Conservation (phyloP, 2,797 vertebrate species). For the Rallus crepitans region DNA sequence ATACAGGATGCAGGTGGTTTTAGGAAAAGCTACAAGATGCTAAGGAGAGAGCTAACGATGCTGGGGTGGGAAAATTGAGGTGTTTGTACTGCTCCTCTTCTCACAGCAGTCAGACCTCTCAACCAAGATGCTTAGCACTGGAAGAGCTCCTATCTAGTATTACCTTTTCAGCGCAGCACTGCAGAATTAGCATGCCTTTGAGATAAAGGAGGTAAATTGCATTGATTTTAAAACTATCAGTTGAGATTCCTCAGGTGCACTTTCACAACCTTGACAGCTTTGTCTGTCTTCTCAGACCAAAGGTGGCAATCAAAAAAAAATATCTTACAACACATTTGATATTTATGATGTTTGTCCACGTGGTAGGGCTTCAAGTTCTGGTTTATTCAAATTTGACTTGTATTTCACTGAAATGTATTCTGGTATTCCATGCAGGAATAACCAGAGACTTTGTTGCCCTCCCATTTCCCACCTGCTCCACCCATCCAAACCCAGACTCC, state of each 20-base stretch:
- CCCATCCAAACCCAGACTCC: neutral
- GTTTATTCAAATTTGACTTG: neutral
- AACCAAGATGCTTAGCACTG: neutral
- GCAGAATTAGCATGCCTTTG: neutral
- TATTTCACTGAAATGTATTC: neutral
- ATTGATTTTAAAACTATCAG: neutral
- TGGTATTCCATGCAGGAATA: neutral
- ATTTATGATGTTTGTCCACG: neutral
- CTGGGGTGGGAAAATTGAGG: neutral
- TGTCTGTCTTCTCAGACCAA: neutral
- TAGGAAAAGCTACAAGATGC: neutral
- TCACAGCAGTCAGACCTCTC: neutral
- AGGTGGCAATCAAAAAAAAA: neutral
- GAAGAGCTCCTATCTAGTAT: neutral
- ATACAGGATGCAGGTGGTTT: fast-evolving
- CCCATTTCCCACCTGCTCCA: neutral
- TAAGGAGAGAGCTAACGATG: neutral
- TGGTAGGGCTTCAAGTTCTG: neutral
- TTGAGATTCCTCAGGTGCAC: neutral
- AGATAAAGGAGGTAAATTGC: neutral
- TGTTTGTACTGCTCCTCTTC: neutral
- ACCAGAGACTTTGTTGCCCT: neutral
- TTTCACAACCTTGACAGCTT: neutral
- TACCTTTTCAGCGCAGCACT: neutral
- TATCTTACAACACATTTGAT: neutral